Conservation (phyloP, 2,888 invertebrate genomes). For the Oligia latruncula region DNA sequence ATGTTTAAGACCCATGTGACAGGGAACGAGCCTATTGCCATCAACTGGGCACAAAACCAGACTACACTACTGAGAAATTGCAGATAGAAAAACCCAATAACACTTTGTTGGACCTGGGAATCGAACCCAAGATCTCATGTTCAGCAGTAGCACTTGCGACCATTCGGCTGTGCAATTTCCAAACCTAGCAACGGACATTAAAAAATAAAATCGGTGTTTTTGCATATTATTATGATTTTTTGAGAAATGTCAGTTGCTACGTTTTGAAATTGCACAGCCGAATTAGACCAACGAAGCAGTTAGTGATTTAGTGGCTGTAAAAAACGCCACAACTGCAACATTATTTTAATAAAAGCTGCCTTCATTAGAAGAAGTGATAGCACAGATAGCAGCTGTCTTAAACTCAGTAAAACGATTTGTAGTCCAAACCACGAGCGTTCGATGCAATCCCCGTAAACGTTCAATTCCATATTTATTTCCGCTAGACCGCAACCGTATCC, state of each 20-base stretch:
- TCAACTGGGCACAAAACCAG: neutral
- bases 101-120: too few species aligned
- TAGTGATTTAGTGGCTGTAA: neutral
- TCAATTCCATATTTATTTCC: slow-evolving; percentile 49
- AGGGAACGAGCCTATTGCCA: neutral
- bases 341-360: neutral
- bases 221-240: too few species aligned
- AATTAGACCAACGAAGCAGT: neutral
- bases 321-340: neutral
- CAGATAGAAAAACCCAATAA: too few species aligned
- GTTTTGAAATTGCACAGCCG: too few species aligned
- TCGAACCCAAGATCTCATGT: too few species aligned
- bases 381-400: neutral
- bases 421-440: slow-evolving; percentile 16
- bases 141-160: neutral
- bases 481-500: slow-evolving; percentile 29
- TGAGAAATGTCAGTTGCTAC: too few species aligned
- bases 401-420: slow-evolving; percentile 5
- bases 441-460: slow-evolving; percentile 41
- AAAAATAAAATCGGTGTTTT: too few species aligned
- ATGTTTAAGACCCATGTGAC: neutral
- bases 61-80: too few species aligned
- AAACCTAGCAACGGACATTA: too few species aligned
- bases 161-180: neutral
- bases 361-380: neutral